phyloP scores from a whole-genome alignment of 2,797 vertebrate species.

The Xiphophorus birchmanni region DNA sequence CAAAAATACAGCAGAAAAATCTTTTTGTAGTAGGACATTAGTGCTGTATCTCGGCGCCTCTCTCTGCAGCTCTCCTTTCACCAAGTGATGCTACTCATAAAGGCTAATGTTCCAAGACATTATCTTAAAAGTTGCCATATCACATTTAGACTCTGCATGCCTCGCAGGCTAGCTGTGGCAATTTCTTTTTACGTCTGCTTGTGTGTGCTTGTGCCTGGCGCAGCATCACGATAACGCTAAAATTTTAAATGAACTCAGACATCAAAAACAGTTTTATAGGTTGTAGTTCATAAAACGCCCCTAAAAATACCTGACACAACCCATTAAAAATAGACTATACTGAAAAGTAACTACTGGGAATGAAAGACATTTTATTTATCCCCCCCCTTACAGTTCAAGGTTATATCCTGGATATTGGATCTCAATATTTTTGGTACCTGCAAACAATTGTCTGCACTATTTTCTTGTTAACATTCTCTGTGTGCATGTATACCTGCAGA shows the following conservation, averaged over 20 bases:
- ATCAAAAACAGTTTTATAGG: not conserved
- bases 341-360: not conserved
- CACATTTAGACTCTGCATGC: slow-evolving; percentile 65
- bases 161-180: slow-evolving; percentile 34
- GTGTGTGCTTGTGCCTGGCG: not conserved
- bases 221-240: not conserved
- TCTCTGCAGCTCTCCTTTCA: slow-evolving; percentile 47
- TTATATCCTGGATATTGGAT: not conserved
- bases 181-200: slow-evolving; percentile 2
- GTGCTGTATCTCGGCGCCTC: slow-evolving; percentile 33
- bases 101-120: slow-evolving; percentile 75
- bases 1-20: slow-evolving; percentile 33
- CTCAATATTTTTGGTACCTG: not conserved
- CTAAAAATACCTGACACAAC: not conserved
- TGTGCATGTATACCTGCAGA: slow-evolving; percentile 4
- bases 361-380: not conserved
- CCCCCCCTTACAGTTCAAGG: not conserved
- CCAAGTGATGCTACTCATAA: slow-evolving; percentile 66
- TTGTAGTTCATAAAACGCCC: slow-evolving; percentile 3
- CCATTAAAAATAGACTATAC: not conserved
- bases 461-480: not conserved
- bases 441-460: not conserved
- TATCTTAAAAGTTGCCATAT: slow-evolving; percentile 63
- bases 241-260: not conserved
- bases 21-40: slow-evolving; percentile 47